Evolutionary conservation across 2,113 vertebrate genomes (phyloP).

Genomic region (Channa maculata): DNA sequence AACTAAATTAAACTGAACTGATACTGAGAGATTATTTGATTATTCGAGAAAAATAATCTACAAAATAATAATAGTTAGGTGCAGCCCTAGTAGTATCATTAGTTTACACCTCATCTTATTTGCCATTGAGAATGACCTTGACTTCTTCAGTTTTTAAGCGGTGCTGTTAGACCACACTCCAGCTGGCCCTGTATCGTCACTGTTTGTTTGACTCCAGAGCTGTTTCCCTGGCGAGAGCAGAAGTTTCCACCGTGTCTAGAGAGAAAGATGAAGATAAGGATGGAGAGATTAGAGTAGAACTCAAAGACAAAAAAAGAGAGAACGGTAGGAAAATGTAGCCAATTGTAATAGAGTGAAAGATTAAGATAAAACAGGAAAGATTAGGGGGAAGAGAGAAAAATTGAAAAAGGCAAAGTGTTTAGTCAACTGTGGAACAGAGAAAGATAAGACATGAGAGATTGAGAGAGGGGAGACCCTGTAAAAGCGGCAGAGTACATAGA

Average conservation of each 20-base stretch:
- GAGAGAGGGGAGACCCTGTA: conserved; percentile 19
- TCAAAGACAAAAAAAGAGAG: conserved; percentile 17
- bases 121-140: background rate
- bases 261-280: conserved; percentile 74
- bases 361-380: conserved; percentile 72
- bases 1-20: too few relatives aligned
- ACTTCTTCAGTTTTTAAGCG: background rate
- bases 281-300: conserved; percentile 56
- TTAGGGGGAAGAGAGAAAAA: conserved; percentile 50
- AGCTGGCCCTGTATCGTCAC: conserved; percentile 51
- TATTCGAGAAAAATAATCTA: too few relatives aligned
- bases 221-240: conserved; percentile 64
- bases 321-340: conserved; percentile 57
- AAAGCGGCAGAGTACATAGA: conserved; percentile 54
- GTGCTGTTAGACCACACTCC: conserved; percentile 17
- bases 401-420: conserved; percentile 66
- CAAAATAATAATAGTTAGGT: too few relatives aligned
- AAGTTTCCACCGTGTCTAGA: conserved; percentile 71
- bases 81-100: too few relatives aligned
- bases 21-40: too few relatives aligned
- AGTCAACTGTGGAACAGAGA: conserved; percentile 73
- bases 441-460: conserved; percentile 64
- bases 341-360: conserved; percentile 66
- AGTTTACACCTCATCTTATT: background rate
- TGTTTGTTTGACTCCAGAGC: conserved; percentile 66